Conservation (phyloP, 2,113 vertebrate species). For the Seriola rivoliana region DNA sequence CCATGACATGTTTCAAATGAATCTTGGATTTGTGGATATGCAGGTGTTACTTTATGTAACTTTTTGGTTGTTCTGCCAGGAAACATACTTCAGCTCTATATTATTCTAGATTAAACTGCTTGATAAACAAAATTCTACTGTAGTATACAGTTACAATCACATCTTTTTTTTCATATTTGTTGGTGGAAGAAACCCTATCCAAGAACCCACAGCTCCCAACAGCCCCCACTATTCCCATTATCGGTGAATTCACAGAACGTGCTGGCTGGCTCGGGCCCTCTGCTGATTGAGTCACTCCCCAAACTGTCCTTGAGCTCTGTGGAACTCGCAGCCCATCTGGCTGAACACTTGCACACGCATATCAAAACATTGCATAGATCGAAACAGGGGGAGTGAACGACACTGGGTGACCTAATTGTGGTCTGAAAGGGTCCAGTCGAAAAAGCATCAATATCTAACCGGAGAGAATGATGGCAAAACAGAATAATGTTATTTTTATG, state of each 20-base stretch:
- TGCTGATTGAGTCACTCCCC: constrained; percentile 75
- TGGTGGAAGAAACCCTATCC: constrained; percentile 26
- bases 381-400: constrained; percentile 50
- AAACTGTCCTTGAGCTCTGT: constrained; percentile 77
- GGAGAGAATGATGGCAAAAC: background rate
- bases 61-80: constrained; percentile 1
- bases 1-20: constrained; percentile 46
- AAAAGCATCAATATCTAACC: constrained; percentile 42
- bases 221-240: constrained; percentile 48
- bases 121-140: background rate
- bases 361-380: constrained; percentile 67
- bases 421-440: constrained; percentile 9
- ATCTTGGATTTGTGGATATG: constrained; percentile 16
- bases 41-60: constrained; percentile 25
- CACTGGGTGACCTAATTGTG: constrained; percentile 61
- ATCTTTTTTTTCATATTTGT: background rate
- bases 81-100: background rate
- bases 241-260: constrained; percentile 60
- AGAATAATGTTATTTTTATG: constrained; percentile 43
- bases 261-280: constrained; percentile 56
- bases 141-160: constrained; percentile 1
- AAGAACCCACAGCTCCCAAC: constrained; percentile 39
- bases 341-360: constrained; percentile 60
- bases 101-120: background rate
- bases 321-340: constrained; percentile 74